Percentiles rank a stretch among this genome's conserved stretches.
phyloP scores from a whole-genome alignment of 2,888 invertebrate species.

The Parnassius apollo region DNA sequence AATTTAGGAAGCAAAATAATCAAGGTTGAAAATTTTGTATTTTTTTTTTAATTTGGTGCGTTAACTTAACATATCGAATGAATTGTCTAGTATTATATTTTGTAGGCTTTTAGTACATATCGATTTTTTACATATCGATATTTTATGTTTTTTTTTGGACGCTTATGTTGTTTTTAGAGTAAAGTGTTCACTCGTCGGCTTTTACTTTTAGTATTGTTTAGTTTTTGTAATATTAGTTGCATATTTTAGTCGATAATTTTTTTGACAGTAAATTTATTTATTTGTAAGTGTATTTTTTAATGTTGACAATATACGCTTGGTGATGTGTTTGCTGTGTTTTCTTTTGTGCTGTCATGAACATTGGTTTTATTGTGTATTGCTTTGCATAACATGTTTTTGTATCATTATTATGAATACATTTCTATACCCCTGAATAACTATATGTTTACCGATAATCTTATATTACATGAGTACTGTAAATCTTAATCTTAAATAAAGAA shows the following conservation, averaged over 20 bases:
- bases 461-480: too few relatives aligned
- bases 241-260: constrained; percentile 30
- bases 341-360: constrained; percentile 38
- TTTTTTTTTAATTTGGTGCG: not conserved
- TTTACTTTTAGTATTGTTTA: constrained; percentile 14
- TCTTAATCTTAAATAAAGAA: too few relatives aligned
- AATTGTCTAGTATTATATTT: not conserved
- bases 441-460: too few relatives aligned
- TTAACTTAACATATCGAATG: not conserved
- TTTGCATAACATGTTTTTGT: not conserved
- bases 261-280: constrained; percentile 56
- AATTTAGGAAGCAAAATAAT: too few relatives aligned
- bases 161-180: not conserved
- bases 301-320: constrained; percentile 77
- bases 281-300: constrained; percentile 63
- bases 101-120: not conserved
- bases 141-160: not conserved
- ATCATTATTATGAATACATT: too few relatives aligned
- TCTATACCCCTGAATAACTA: too few relatives aligned
- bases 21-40: too few relatives aligned
- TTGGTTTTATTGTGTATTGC: constrained; percentile 18
- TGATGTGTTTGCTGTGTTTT: constrained; percentile 63
- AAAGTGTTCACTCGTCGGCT: too few relatives aligned
- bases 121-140: constrained; percentile 3
- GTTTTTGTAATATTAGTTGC: constrained; percentile 28